phyloP scores from a whole-genome alignment of 2,888 invertebrate species.

The Glaucopsyche alexis region DNA sequence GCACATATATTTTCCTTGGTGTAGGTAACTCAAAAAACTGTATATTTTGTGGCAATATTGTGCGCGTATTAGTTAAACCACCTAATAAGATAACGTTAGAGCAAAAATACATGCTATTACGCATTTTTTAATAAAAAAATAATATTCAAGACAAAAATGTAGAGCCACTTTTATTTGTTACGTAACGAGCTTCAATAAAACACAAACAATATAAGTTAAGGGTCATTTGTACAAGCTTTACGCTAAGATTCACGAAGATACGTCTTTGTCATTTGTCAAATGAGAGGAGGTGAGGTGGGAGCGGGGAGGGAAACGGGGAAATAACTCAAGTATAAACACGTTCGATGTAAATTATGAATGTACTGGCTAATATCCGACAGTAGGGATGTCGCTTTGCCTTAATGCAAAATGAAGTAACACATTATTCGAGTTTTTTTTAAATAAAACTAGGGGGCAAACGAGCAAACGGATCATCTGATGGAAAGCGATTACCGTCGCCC shows the following conservation, averaged over 20 bases:
- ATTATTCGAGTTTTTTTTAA: no score
- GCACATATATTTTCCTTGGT: no score
- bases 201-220: neutral
- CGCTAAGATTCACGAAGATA: neutral
- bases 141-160: neutral
- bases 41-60: no score
- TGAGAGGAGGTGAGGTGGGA: neutral
- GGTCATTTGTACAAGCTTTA: slow-evolving; percentile 2
- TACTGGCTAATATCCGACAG: slow-evolving; percentile 1
- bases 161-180: neutral
- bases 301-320: neutral
- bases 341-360: slow-evolving; percentile 14
- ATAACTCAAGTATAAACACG: slow-evolving; percentile 19
- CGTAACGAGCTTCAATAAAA: neutral
- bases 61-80: no score
- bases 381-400: neutral
- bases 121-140: no score
- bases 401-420: neutral
- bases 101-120: no score
- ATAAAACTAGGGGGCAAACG: no score
- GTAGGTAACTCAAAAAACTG: no score
- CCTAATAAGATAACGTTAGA: no score
- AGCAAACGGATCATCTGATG: no score
- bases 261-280: neutral
- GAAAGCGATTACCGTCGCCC: no score